Evolutionary conservation across 2,888 invertebrate species (phyloP), one percentile per base, ranked within the genome.

Genomic region (Calameuta idolon): DNA sequence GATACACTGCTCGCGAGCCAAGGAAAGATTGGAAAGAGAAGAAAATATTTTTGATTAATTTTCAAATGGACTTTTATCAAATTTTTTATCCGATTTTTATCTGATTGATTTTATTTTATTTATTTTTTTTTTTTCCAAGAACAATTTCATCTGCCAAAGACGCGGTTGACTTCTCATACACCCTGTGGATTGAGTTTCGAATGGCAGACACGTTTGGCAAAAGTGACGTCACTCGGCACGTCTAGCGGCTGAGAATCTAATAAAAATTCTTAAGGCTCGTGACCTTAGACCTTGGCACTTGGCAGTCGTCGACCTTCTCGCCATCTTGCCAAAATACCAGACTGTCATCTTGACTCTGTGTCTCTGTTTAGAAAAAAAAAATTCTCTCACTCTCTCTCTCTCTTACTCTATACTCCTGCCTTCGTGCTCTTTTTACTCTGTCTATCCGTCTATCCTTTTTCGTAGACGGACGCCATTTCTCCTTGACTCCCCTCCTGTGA

Each of bases 351-450:
- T 23, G 23, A 55, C 23, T 23, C 9, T 40, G 37, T 37, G 12
- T 40, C 40, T 23, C 5, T 55, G 23, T 23, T 55, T 55, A 55
- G 37, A 37, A 37, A 55, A 23, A 40, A 40, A 55, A 55, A 40
- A 37, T 15, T 55, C 5, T 23, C 9, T 55, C 74, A 37, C 35
- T 35, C 35, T 80, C 34, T 71, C 74, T 78, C 78, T 76, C 79
- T 79, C 76, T 83, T 81, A 82, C 75, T 90, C 85, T 89, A 80
- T 83, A 84, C 77, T 69, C n/a, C 69, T 5, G 9, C 37, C 34
- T 78, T 40, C 15, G 15, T 40, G 34, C 74, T 73, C 69, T 35
- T 34, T 4, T 23, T 23, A 23, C 9, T 55, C 55, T 40, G 0
- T 40, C 35, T 11, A 9, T 34, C 34, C 11, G 3, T 35, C 35